A percentile compares a stretch with the other conserved stretches of the same genome.
Conservation (phyloP, 1,140 invertebrate genomes). For the Lepidurus apus region DNA sequence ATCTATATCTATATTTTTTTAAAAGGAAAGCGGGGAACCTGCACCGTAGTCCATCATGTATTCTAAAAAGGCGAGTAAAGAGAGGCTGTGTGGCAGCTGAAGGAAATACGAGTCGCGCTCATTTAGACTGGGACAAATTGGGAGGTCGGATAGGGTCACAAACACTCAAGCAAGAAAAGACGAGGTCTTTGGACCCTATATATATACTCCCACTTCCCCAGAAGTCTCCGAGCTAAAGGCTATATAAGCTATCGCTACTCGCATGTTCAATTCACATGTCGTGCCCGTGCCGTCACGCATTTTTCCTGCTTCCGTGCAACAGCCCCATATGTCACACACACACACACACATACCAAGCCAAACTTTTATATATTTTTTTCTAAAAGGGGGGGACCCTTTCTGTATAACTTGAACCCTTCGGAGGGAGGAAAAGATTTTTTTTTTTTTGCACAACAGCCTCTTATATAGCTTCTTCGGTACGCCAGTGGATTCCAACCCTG, state of each 20-base stretch:
- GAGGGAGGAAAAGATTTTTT: not conserved
- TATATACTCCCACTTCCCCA: too few species aligned
- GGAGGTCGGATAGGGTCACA: not conserved
- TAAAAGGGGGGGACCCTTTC: not conserved
- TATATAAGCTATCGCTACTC: not conserved
- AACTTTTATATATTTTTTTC: not conserved
- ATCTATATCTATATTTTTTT: too few species aligned
- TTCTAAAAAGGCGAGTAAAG: not conserved
- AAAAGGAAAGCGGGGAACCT: too few species aligned
- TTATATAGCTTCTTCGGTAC: too few species aligned
- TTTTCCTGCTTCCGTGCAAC: conserved; percentile 4
- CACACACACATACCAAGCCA: conserved; percentile 12
- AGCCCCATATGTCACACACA: conserved; percentile 20
- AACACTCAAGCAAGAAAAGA: not conserved
- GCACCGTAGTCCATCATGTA: not conserved
- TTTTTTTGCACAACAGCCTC: not conserved
- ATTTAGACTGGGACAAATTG: conserved; percentile 9
- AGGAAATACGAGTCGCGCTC: conserved; percentile 2
- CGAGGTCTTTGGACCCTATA: too few species aligned
- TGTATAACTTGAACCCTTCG: not conserved
- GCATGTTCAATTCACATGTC: conserved; percentile 5
- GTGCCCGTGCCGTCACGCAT: conserved; percentile 16
- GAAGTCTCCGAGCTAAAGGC: too few species aligned
- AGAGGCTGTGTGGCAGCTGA: not conserved
- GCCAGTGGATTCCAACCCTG: not conserved